Conservation (phyloP, 2,113 vertebrate genomes). For the Micronisus gabar region DNA sequence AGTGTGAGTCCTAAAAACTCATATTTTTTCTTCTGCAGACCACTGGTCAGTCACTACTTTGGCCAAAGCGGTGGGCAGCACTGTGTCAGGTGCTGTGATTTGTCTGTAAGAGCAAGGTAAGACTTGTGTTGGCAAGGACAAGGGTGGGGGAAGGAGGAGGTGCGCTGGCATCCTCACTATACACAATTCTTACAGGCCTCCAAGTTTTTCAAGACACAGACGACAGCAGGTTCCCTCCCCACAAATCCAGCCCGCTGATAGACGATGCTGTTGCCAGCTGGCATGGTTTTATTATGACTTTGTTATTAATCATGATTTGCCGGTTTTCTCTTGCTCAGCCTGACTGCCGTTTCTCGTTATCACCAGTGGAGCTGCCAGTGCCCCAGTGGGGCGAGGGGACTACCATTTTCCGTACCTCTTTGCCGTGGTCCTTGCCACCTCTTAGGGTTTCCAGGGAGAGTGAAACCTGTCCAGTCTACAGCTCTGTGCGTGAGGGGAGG, state of each 20-base stretch:
- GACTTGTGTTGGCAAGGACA: background rate
- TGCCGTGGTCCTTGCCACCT: background rate
- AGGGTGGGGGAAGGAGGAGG: background rate
- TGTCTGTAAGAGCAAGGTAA: background rate
- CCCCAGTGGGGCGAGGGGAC: background rate
- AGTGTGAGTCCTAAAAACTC: background rate
- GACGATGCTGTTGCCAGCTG: constrained; percentile 1
- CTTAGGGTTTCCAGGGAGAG: background rate
- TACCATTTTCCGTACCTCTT: background rate
- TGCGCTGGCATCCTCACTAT: background rate
- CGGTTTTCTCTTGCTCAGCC: background rate
- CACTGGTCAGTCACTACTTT: background rate
- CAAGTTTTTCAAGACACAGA: background rate
- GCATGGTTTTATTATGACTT: background rate
- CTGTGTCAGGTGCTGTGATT: background rate
- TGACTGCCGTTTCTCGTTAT: background rate
- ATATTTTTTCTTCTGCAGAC: background rate
- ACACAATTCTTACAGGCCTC: background rate
- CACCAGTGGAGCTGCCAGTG: background rate
- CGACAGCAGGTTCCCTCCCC: background rate
- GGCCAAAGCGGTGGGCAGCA: background rate
- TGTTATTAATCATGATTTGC: constrained; percentile 11
- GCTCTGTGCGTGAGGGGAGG: background rate
- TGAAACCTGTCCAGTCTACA: background rate
- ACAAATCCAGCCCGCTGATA: background rate